Conservation (phyloP, 2,888 invertebrate genomes). For the Agelastica alni region DNA sequence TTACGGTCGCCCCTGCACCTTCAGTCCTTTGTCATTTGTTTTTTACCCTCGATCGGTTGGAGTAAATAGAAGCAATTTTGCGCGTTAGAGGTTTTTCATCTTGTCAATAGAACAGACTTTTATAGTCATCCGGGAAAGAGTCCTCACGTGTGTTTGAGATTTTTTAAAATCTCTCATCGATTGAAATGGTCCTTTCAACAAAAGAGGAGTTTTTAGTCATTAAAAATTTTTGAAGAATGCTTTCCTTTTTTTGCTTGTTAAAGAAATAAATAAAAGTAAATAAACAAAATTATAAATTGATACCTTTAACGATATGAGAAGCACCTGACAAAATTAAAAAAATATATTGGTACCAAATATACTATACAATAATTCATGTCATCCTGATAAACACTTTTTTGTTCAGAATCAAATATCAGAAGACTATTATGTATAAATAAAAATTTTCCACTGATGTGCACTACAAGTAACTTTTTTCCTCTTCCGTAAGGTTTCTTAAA, state of each 20-base stretch:
- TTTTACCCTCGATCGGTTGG: slow-evolving; percentile 38
- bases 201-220: slow-evolving; percentile 15
- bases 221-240: background rate
- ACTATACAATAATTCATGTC: too few relatives aligned
- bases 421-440: too few relatives aligned
- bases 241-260: background rate
- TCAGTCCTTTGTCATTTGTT: slow-evolving; percentile 42
- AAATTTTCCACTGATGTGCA: too few relatives aligned
- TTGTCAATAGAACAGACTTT: slow-evolving; percentile 35
- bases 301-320: too few relatives aligned
- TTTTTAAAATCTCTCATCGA: slow-evolving; percentile 22
- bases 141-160: slow-evolving; percentile 20
- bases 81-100: slow-evolving; percentile 45
- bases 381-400: too few relatives aligned
- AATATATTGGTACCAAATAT: too few relatives aligned
- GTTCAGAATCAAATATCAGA: too few relatives aligned
- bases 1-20: slow-evolving; percentile 35
- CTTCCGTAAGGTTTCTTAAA: too few relatives aligned
- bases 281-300: too few relatives aligned
- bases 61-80: slow-evolving; percentile 46
- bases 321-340: too few relatives aligned
- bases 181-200: slow-evolving; percentile 18
- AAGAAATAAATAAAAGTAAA: too few relatives aligned
- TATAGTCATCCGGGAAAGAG: slow-evolving; percentile 21
- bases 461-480: too few relatives aligned